These are phyloP conservation scores for Laspeyria flexula DNA, from an alignment of 2,888 invertebrate genomes.

Conservation along the genomic window DNA sequence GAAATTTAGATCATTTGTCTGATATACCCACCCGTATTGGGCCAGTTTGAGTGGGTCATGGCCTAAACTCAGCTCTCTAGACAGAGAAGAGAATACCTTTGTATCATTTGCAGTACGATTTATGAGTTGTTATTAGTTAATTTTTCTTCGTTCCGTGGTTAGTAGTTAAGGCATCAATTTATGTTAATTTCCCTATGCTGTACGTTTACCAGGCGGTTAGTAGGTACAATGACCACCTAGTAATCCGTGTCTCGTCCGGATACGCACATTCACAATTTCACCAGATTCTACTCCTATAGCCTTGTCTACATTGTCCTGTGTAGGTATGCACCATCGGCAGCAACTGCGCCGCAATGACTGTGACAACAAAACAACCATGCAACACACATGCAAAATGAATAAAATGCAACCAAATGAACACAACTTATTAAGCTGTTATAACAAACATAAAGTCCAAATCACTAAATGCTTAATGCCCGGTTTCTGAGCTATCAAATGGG, in stretches of 20 bases:
- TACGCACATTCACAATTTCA: conserved; percentile 73
- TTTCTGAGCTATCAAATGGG: no score
- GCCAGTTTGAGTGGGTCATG: no score
- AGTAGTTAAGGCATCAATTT: no score
- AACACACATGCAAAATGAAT: conserved; percentile 68
- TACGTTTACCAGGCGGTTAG: conserved; percentile 25
- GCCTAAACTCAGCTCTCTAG: no score
- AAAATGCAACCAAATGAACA: conserved; percentile 49
- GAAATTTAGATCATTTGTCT: no score
- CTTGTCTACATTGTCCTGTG: conserved; percentile 65
- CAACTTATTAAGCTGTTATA: conserved; percentile 39
- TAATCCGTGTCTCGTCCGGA: conserved; percentile 26
- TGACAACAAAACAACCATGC: conserved; percentile 78
- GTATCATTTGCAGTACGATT: no score
- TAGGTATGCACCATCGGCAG: conserved; percentile 75
- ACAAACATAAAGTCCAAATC: conserved; percentile 17
- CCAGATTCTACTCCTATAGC: conserved; percentile 63
- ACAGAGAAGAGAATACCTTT: no score
- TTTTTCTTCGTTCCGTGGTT: no score
- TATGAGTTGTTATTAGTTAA: no score
- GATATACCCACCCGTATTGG: no score
- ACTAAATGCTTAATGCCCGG: no score
- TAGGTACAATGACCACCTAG: conserved; percentile 23
- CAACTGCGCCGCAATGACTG: conserved; percentile 78
- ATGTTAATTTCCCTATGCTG: not conserved